These are phyloP conservation scores for Allolobophora icterica DNA, from an alignment of 2,888 invertebrate genomes.

Conservation along the genomic window DNA sequence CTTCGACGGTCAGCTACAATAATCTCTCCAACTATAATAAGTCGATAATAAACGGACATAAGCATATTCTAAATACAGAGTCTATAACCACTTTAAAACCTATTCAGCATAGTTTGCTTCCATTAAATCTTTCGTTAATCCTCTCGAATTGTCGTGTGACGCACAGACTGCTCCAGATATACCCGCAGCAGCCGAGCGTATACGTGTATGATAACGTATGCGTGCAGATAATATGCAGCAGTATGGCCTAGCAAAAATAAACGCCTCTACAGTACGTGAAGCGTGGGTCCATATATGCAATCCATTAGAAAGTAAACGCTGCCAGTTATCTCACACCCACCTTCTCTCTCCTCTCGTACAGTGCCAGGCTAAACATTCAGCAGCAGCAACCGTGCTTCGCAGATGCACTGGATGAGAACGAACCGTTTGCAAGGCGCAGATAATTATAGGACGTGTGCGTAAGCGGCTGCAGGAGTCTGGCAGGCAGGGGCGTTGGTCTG, in stretches of 20 bases:
- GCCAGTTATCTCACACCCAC: conserved; percentile 3
- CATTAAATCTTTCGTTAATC: background rate
- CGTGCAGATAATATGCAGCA: background rate
- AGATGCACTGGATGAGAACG: background rate
- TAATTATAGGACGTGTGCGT: conserved; percentile 3
- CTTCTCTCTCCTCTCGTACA: background rate
- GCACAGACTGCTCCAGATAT: background rate
- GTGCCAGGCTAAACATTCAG: background rate
- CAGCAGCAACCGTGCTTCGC: background rate
- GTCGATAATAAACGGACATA: background rate
- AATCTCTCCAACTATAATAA: background rate
- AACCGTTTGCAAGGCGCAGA: background rate
- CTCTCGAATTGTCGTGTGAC: background rate
- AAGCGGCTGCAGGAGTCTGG: background rate
- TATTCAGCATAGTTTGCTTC: background rate
- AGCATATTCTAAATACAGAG: background rate
- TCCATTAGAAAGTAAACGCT: conserved; percentile 1
- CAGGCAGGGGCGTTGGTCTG: background rate
- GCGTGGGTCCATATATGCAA: background rate
- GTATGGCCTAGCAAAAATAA: background rate
- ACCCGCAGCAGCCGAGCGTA: background rate
- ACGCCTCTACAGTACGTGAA: background rate
- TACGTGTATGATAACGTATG: background rate
- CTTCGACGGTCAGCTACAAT: background rate
- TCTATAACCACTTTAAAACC: background rate